Percentiles rank a stretch among this genome's conserved stretches.
Conservation (phyloP, 2,888 invertebrate species). For the Sicus ferrugineus region DNA sequence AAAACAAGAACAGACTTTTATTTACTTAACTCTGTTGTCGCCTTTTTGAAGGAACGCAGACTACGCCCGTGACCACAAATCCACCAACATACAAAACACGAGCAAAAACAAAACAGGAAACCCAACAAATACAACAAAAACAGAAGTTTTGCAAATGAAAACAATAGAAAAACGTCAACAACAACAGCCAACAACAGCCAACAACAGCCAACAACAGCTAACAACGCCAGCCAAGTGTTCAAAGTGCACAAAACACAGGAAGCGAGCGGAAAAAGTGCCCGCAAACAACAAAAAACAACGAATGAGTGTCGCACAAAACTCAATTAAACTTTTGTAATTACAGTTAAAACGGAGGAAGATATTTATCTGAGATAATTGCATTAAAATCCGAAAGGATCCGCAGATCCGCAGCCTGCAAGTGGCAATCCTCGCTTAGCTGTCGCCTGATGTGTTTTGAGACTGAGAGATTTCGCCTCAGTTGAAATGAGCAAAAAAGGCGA, state of each 20-base stretch:
- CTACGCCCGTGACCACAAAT: neutral
- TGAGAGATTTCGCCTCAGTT: slow-evolving; percentile 6
- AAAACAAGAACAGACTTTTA: no score
- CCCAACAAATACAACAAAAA: neutral
- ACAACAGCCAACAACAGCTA: slow-evolving; percentile 10
- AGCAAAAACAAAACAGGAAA: neutral
- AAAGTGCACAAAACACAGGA: slow-evolving; percentile 25
- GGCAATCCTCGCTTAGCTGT: slow-evolving; percentile 14
- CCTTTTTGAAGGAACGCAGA: no score
- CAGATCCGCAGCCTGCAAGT: slow-evolving; percentile 20
- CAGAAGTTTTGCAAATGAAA: neutral
- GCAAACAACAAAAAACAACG: slow-evolving; percentile 24
- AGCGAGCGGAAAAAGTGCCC: slow-evolving; percentile 31
- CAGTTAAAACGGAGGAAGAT: slow-evolving; percentile 63
- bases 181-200: slow-evolving; percentile 16
- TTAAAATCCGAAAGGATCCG: slow-evolving; percentile 55
- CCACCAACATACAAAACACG: neutral
- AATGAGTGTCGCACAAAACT: slow-evolving; percentile 54
- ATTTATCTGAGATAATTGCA: slow-evolving; percentile 64
- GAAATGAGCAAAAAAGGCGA: neutral
- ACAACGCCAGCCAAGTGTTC: neutral
- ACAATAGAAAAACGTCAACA: neutral
- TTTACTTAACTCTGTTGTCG: no score
- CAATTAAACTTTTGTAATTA: slow-evolving; percentile 65
- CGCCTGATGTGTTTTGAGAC: neutral